Evolutionary conservation across 2,888 invertebrate species (phyloP), one percentile per base, ranked within the genome.

Genomic region (Diplolepis rosae): DNA sequence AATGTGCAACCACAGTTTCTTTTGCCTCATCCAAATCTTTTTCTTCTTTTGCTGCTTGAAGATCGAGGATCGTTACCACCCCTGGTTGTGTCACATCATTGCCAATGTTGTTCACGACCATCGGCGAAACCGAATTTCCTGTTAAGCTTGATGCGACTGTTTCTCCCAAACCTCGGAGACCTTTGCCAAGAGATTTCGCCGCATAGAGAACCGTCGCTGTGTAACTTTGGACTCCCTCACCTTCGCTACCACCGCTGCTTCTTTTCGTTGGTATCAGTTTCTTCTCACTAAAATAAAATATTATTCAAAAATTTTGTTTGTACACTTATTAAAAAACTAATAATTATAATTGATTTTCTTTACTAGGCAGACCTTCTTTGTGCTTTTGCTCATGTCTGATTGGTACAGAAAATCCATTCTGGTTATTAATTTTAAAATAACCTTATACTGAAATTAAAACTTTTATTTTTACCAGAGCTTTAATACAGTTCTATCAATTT

Each of bases 181-280:
- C 97, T 89, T 97, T 96, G 71, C 97, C 95, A 42, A 98, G 91
- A 22, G 96, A 96, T 90, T 98, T 98, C 18, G 98, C 98, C 1
- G 97, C 98, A 89, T 97, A 96, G 9, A 98, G 92, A 67, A 98
- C 96, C 0, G 97, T 96, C 0, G 98, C 98, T 54, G 98, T 97
- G 82, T 95, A 95, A 86, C 95, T 95, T 84, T 96, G 93, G 13
- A 95, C 94, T 13, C 96, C 96, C 87, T 96, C 96, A 28, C 92
- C 94, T 89, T 95, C 95, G 88, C 95, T 95, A 1, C 95, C 96
- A 1, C 96, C 96, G 72, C 94, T 94, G 87, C 96, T 96, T 70
- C 95, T 91, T 86, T 94, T 93, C 0, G 93, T 92, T 65, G 94
- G 93, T 74, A 95, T 90, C 61, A 98, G 90, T 88, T 95, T 95